These are phyloP conservation scores for Chromis chromis DNA, from an alignment of 2,797 vertebrate species.

Conservation along the genomic window DNA sequence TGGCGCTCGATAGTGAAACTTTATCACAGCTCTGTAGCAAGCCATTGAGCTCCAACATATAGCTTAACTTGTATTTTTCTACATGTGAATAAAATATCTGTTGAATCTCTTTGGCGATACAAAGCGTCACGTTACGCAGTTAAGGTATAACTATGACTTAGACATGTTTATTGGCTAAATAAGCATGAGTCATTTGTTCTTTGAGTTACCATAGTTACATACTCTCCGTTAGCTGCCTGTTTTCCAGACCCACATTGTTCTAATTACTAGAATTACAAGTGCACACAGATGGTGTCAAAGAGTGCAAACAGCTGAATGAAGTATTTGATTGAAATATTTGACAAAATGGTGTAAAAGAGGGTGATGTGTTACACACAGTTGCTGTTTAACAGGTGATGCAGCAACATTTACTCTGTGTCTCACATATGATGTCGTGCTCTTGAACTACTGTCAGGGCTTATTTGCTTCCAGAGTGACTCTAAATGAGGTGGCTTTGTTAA, in stretches of 20 bases:
- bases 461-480: not conserved
- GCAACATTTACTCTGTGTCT: not conserved
- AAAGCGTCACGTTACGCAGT: not conserved
- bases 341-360: not conserved
- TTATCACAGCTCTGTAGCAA: conserved; percentile 44
- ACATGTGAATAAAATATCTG: not conserved
- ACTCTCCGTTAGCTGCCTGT: not conserved
- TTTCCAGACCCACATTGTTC: not conserved
- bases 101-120: not conserved
- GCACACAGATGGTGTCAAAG: not conserved
- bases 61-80: not conserved
- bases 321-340: not conserved
- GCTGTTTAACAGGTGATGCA: not conserved
- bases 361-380: not conserved
- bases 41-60: conserved; percentile 23
- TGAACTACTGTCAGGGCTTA: too few species aligned
- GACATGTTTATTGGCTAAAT: not conserved
- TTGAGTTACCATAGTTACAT: conserved; percentile 25
- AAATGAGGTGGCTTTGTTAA: not conserved
- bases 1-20: conserved; percentile 45
- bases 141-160: not conserved
- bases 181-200: not conserved
- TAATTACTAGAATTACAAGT: not conserved
- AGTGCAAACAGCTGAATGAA: not conserved
- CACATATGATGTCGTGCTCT: not conserved